Evolutionary conservation across 2,113 vertebrate genomes (phyloP).

Genomic region (Alligator sinensis): DNA sequence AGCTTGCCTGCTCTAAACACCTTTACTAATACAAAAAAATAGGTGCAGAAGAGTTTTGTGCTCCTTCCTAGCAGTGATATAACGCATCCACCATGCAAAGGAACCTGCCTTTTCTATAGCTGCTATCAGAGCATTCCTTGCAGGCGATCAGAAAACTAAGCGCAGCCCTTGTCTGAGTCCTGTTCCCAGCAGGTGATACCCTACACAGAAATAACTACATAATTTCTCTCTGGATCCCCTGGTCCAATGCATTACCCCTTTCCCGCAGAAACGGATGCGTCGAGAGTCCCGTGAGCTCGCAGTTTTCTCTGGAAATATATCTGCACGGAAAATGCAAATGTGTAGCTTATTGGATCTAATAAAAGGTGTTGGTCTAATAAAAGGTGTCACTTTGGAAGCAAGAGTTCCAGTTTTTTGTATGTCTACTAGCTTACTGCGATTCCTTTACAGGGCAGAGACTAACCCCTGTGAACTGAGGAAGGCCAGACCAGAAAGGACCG

Average conservation of each 20-base stretch:
- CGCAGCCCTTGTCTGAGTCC: neutral
- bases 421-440: neutral
- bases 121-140: neutral
- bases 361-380: no score
- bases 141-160: neutral
- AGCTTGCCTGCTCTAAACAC: neutral
- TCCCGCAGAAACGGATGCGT: neutral
- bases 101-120: neutral
- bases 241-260: neutral
- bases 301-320: neutral
- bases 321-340: rapidly evolving
- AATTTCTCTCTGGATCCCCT: no score
- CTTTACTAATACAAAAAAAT: neutral
- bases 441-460: neutral
- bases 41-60: neutral
- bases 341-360: no score
- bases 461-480: neutral
- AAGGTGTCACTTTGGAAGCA: no score
- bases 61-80: neutral
- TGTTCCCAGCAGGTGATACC: neutral
- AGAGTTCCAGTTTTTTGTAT: no score
- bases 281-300: neutral
- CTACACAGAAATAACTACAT: neutral
- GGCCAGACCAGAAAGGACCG: neutral
- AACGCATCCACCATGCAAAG: neutral